Conservation (phyloP, 2,888 invertebrate species). For the Stenolophus ochropezus region DNA sequence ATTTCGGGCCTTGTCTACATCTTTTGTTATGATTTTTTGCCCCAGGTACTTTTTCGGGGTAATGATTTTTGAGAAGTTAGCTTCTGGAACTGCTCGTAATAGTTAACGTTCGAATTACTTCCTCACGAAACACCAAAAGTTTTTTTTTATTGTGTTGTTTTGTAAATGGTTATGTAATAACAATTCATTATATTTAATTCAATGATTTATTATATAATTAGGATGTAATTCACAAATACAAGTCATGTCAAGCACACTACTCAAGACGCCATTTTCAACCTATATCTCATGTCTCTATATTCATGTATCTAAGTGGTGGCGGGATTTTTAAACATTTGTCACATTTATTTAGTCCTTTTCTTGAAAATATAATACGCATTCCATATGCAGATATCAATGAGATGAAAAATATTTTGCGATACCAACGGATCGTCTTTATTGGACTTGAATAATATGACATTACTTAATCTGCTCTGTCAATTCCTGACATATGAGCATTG, state of each 20-base stretch:
- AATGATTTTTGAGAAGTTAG: neutral
- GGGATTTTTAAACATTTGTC: no score
- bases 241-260: no score
- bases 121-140: no score
- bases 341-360: neutral
- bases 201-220: no score
- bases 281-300: no score
- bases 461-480: conserved; percentile 50
- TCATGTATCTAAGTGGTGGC: no score
- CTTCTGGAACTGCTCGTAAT: neutral
- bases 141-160: neutral
- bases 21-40: neutral
- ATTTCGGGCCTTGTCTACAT: neutral
- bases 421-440: conserved; percentile 49
- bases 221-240: no score
- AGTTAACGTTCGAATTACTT: neutral
- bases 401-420: conserved; percentile 52
- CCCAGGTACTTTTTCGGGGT: neutral
- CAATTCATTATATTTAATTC: no score
- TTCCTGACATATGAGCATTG: conserved; percentile 67
- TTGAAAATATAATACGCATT: conserved; percentile 64
- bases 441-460: conserved; percentile 51
- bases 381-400: conserved; percentile 40
- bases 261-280: neutral
- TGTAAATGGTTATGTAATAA: neutral